phyloP scores from a whole-genome alignment of 2,113 vertebrate species.

The Helogale parvula region DNA sequence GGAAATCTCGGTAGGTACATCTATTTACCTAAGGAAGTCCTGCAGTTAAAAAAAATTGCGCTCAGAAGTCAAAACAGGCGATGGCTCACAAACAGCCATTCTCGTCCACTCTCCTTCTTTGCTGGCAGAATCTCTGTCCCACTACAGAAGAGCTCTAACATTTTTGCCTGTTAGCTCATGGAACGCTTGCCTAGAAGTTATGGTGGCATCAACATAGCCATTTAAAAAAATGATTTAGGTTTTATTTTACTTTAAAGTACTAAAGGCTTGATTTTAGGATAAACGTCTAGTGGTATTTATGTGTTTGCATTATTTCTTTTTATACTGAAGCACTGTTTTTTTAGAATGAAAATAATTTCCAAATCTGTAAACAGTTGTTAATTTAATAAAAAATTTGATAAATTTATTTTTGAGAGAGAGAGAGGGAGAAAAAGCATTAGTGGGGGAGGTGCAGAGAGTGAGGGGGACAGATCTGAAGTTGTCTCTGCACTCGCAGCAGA shows the following conservation, averaged over 20 bases:
- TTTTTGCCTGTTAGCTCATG: slow-evolving; percentile 22
- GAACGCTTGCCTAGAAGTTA: neutral
- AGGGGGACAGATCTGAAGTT: too few relatives aligned
- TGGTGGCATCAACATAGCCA: neutral
- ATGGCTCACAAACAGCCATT: neutral
- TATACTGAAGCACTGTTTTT: neutral
- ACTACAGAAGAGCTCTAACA: neutral
- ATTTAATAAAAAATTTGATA: too few relatives aligned
- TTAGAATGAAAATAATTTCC: neutral
- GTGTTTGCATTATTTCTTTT: neutral
- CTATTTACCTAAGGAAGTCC: slow-evolving; percentile 25
- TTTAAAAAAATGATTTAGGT: neutral
- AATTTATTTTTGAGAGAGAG: too few relatives aligned
- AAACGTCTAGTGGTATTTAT: neutral
- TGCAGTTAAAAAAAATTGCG: neutral
- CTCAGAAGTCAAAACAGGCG: neutral
- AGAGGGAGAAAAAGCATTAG: too few relatives aligned
- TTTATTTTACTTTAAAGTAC: slow-evolving; percentile 33
- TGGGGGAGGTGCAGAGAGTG: too few relatives aligned
- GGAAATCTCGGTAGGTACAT: neutral
- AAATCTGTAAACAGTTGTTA: neutral
- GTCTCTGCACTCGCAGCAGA: too few relatives aligned
- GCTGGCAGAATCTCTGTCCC: neutral
- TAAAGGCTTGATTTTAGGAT: slow-evolving; percentile 29
- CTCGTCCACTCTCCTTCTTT: neutral